Conservation (phyloP, 2,113 vertebrate species). For the Eonycteris spelaea region DNA sequence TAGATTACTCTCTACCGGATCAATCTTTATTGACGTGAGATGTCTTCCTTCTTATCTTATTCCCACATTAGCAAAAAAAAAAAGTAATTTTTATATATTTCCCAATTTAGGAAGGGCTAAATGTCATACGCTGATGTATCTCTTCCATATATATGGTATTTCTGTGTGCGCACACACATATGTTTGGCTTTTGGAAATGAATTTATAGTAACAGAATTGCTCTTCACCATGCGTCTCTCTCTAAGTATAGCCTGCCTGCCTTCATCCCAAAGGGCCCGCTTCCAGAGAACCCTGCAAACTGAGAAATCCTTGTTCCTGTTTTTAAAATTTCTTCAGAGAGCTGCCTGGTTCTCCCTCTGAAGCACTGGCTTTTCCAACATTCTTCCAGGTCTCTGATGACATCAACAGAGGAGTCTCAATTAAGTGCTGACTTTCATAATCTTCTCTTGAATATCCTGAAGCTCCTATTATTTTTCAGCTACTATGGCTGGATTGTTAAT, state of each 20-base stretch:
- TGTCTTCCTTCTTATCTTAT: conserved; percentile 14
- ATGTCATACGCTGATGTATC: conserved; percentile 44
- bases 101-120: conserved; percentile 58
- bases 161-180: conserved; percentile 56
- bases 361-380: neutral
- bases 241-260: conserved; percentile 70
- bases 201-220: conserved; percentile 71
- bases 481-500: neutral
- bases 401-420: neutral
- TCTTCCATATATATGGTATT: conserved; percentile 47
- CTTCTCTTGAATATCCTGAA: neutral
- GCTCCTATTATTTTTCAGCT: neutral
- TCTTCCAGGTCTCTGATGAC: neutral
- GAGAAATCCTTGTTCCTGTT: conserved; percentile 64
- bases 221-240: conserved; percentile 32
- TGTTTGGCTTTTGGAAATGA: conserved; percentile 64
- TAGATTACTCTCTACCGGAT: neutral
- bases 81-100: conserved; percentile 49
- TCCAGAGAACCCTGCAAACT: conserved; percentile 45
- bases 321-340: conserved; percentile 35
- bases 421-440: neutral
- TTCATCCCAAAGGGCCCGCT: conserved; percentile 39
- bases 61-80: neutral
- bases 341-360: conserved; percentile 20
- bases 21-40: neutral